Base-by-base conservation (phyloP, 2,888 invertebrate genomes). In the Adineta ricciae region DNA sequence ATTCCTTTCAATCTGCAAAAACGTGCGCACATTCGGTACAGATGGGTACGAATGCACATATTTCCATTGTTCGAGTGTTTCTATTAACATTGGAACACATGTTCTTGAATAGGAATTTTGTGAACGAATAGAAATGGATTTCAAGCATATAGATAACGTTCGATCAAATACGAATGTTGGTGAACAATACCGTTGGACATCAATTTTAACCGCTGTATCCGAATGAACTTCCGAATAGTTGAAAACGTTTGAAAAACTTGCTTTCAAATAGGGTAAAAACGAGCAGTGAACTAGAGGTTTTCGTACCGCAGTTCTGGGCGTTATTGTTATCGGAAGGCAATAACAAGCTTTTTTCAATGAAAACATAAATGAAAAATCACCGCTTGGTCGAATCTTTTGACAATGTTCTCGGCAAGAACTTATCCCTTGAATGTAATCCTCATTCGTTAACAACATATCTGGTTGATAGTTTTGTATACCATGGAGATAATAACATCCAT, bases 401-500 rank as follows among this genome's bases (percentile, higher is more conserved):
- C 78, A 78, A 78, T 38, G 5, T 41, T n/a, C 8, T 78, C 41
- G 38, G n/a, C 78, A 78, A 2, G 5, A 1, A 78, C 41, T 32
- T 9, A 78, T 41, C 16, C 8, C n/a, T 78, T 41, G 41, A 8
- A 0, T 78, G 41, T 78, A 38, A 21, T 78, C 5, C 36, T 24
- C n/a, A 78, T 78, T 14, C 38, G 38, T 78, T n/a, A 78, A 78
- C 14, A 41, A 2, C 11, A 19, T n/a, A 78, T 41, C 41, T 41
- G 78, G 41, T 0, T 14, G 78, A 38, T 41, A 24, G 11, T 24
- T 19, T 78, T 78, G 78, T n/a, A 78, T 78, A 38, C 78, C 78
- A n/a, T 78, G 78, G 3, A 78, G 41, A 78, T 78, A 78, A 78
- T 78, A 78, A 78, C 78, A 78, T 41, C 78, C 78, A 78, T 78